Base-by-base conservation (phyloP, 2,888 invertebrate genomes). In the Lepetodrilus schrolli region DNA sequence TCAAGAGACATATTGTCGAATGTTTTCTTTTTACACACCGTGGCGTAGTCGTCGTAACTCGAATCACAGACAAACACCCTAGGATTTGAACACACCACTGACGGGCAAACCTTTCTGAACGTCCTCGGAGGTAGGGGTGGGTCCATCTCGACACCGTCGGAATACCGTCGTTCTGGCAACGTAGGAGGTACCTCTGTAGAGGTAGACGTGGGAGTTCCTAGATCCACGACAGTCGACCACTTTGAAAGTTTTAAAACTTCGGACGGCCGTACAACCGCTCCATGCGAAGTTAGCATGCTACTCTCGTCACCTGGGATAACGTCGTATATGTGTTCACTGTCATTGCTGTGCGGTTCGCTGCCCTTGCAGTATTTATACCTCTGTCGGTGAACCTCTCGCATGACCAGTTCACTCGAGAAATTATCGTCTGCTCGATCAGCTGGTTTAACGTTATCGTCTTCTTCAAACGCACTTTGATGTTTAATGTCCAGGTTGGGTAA, bases 251-350 rank as follows among this genome's bases (percentile, higher is more conserved):
- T 38, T 4, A 49, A 49, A 20, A 50, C 50, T 17, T 21, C n/a
- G 36, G 17, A 34, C 37, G 34, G 36, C 10, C 34, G 20, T 26
- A 30, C 34, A n/a, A 47, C 43, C n/a, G 47, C 21, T 4, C 38
- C 47, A 0, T 23, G 65, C 26, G 50, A 10, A 36, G 36, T 70
- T 17, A 72, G 20, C 65, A 72, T 47, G 66, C 26, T 58, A n/a
- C n/a, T n/a, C 47, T 68, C 70, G 69, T 73, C 72, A 13, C 74
- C 75, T 13, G 68, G 72, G 5, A 78, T 73, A 37, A 66, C 74
- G 36, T 78, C 78, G 38, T 78, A 75, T 5, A 78, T 72, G 30
- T 78, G 78, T 43, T 77, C 77, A 43, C 72, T 72, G 34, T 78
- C 75, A n/a, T n/a, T n/a, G 30, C 65, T 66, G 26, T 48, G 47